Base-by-base conservation (phyloP, 2,113 vertebrate species). In the Dromaius novaehollandiae region DNA sequence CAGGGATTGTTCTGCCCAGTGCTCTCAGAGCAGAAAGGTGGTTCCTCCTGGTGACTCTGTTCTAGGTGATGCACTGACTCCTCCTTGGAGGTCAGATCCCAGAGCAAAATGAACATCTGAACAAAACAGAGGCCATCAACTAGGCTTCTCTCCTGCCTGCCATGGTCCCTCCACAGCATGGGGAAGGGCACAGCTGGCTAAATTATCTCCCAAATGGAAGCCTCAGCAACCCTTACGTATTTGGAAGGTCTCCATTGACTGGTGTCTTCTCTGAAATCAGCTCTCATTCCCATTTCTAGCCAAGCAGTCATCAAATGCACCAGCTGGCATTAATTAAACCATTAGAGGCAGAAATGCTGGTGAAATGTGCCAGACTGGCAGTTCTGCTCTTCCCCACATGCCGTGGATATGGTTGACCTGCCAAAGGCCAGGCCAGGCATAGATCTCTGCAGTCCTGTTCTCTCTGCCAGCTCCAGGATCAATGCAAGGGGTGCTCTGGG, bases 21-120 rank as follows among this genome's bases (percentile, higher is more conserved):
- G 1, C 17, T 26, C 2, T 0, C 8, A 25, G 24, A 38, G 4
- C 1, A 4, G n/a, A 55, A 81, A 38, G 9, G 44, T 20, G 12
- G 6, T 20, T 76, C 22, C 24, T 70, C 25, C 5, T 0, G 2
- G 11, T 63, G 21, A 16, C 18, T 48, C 21, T 36, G 17, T 40
- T 58, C 14, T 55, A n/a, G 24, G 18, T 13, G 60, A 53, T 42
- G 26, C 7, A 4, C 28, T 68, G 66, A 28, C 5, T 14, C 22
- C 60, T 38, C 6, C 51, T 25, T 48, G 21, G 48, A 53, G 34
- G 42, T 26, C 40, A 82, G 22, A 44, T 25, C 36, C 34, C 12
- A 9, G 18, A 15, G 55, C 9, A 38, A 75, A 79, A 42, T 21
- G 30, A 48, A 19, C 34, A 50, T 26, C 58, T 4, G 22, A 61